Evolutionary conservation across 2,113 vertebrate genomes (phyloP).

Genomic region (Mastomys coucha): DNA sequence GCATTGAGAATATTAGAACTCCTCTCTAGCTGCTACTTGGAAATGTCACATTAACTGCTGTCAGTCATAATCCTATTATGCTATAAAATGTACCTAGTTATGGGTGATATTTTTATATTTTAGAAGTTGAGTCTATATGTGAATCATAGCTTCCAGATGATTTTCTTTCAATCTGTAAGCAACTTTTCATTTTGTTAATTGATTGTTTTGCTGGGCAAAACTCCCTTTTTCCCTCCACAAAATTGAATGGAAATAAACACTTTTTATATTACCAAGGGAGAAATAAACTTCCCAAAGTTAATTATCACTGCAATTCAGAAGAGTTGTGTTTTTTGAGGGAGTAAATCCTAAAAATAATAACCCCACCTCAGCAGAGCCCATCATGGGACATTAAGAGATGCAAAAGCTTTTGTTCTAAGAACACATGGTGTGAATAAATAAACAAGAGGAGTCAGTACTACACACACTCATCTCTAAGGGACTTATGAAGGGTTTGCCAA

Average conservation of each 20-base stretch:
- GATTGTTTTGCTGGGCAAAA: background rate
- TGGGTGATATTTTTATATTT: background rate
- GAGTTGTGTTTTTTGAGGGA: slow-evolving; percentile 41
- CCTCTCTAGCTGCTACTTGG: background rate
- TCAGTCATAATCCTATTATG: background rate
- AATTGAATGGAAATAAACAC: background rate
- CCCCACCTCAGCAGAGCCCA: slow-evolving; percentile 19
- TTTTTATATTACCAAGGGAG: slow-evolving; percentile 25
- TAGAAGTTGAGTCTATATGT: background rate
- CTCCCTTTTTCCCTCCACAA: background rate
- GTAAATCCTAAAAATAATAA: slow-evolving; percentile 68
- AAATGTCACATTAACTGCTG: background rate
- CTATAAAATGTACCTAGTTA: background rate
- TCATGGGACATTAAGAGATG: slow-evolving; percentile 54
- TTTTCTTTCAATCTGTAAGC: background rate
- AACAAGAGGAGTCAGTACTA: slow-evolving; percentile 62
- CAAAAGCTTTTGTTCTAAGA: slow-evolving; percentile 72
- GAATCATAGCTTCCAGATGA: background rate
- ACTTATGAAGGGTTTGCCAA: slow-evolving; percentile 33
- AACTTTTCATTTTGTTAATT: background rate
- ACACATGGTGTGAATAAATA: slow-evolving; percentile 73
- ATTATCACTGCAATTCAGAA: slow-evolving; percentile 51
- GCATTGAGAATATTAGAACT: background rate
- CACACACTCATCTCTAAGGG: slow-evolving; percentile 55
- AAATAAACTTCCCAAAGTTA: slow-evolving; percentile 58